Evolutionary conservation across 1,140 invertebrate genomes (phyloP).

Genomic region (Ephestia elutella): DNA sequence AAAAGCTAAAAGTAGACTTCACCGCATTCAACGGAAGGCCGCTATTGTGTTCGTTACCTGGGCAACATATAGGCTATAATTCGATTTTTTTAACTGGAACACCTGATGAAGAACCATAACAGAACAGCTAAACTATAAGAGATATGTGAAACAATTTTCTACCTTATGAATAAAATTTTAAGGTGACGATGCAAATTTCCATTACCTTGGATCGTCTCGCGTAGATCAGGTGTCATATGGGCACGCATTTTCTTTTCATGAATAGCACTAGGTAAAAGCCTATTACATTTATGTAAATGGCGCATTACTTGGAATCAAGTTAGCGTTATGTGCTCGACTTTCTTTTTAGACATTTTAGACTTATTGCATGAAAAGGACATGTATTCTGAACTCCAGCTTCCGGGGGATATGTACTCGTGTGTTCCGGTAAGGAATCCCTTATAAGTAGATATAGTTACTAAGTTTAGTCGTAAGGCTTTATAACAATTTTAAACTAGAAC

Average conservation of each 20-base stretch:
- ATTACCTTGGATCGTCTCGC: conserved; percentile 48
- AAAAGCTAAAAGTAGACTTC: too few species aligned
- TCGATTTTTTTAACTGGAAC: conserved; percentile 52
- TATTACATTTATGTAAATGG: conserved; percentile 33
- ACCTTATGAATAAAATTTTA: conserved; percentile 72
- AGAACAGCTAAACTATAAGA: too few species aligned
- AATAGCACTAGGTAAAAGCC: conserved; percentile 38
- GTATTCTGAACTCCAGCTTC: too few species aligned
- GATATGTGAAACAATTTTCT: conserved; percentile 70
- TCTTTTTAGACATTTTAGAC: too few species aligned
- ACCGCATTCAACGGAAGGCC: background rate
- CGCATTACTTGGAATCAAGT: conserved; percentile 5
- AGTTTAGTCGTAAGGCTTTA: too few species aligned
- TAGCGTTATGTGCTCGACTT: background rate
- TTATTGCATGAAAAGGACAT: too few species aligned
- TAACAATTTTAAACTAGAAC: too few species aligned
- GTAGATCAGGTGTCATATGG: conserved; percentile 60
- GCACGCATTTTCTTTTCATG: conserved; percentile 51
- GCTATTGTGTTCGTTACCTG: conserved; percentile 23
- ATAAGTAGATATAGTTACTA: too few species aligned
- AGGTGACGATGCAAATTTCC: conserved; percentile 65
- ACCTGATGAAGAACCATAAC: too few species aligned
- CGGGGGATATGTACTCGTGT: too few species aligned
- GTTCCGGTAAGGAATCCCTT: too few species aligned
- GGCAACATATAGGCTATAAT: too few species aligned